Base-by-base conservation (phyloP, 2,888 invertebrate species). In the Autographa pulchrina region DNA sequence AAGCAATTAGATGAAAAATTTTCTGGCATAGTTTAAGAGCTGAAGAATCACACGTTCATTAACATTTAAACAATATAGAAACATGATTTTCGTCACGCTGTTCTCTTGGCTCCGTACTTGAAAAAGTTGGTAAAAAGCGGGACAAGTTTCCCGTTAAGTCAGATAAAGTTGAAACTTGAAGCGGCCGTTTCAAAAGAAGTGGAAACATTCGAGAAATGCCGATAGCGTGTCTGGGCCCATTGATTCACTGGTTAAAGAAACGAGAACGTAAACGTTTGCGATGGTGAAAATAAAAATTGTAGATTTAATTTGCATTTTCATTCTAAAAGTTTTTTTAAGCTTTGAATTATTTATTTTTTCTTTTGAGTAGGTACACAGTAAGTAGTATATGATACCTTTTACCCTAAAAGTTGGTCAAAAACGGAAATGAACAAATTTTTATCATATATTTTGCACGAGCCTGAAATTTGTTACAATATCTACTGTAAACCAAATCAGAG, bases 61-160 rank as follows among this genome's bases (percentile, higher is more conserved):
- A 11, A 38, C 20, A 54, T 20, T 31, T 31, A 5, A 58, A 32
- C 31, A 62, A 25, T 25, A 25, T 25, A 3, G 25, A 69, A 54
- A 66, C 59, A 54, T 38, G 4, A 67, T 20, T 70, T 68, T n/a
- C 0, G 67, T 70, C 18, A 70, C 81, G 84, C 83, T 74, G 61
- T 68, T 82, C 78, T 78, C 68, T 74, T 82, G 77, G 85, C 84
- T 75, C 70, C 74, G 59, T 78, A 75, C 74, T 83, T 82, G 75
- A 86, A 88, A 86, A 87, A 87, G 82, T 84, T 85, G 80, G 82
- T 86, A 89, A 88, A 84, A 86, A 88, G 82, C 79, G 81, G 85
- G 86, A 90, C 91, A 85, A 86, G 92, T 90, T 88, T 88, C 87
- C 92, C 90, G 90, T 93, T 91, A 92, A 83, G 84, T 82, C 75